Percentiles rank a stretch among this genome's conserved stretches.
Conservation (phyloP, 2,888 invertebrate genomes). For the Brachyptera putata region DNA sequence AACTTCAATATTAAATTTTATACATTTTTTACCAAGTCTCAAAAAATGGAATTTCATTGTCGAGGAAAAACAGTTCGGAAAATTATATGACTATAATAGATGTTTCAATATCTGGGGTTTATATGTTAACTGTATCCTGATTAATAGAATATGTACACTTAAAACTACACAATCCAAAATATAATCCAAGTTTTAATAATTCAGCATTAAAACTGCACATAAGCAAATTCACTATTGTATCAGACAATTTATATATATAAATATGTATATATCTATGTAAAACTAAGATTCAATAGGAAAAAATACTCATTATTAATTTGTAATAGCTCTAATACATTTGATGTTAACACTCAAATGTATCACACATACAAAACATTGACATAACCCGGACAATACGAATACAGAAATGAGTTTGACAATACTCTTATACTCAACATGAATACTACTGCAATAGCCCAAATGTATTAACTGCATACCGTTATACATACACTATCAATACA, state of each 20-base stretch:
- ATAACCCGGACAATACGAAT: constrained; percentile 23
- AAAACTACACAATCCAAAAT: neutral
- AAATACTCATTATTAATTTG: constrained; percentile 26
- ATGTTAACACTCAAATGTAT: constrained; percentile 31
- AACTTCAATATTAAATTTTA: too few species aligned
- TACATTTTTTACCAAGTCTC: too few species aligned
- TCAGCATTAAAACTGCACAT: constrained; percentile 16
- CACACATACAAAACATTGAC: constrained; percentile 28
- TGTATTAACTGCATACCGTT: constrained; percentile 27
- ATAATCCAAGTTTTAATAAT: neutral
- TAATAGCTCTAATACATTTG: constrained; percentile 33
- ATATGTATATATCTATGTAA: constrained; percentile 26
- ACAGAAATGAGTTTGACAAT: constrained; percentile 24
- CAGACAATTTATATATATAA: constrained; percentile 27
- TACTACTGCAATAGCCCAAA: constrained; percentile 32
- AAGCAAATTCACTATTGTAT: constrained; percentile 17
- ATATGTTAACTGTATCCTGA: too few species aligned
- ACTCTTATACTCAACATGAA: neutral
- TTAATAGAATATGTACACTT: too few species aligned
- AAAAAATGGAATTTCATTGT: too few species aligned
- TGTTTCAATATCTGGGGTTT: too few species aligned
- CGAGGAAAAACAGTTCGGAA: too few species aligned
- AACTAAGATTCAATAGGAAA: constrained; percentile 12
- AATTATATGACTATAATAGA: too few species aligned
- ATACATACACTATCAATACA: constrained; percentile 18